Evolutionary conservation across 2,888 invertebrate genomes (phyloP).

Genomic region (Drosophila hamatofila): DNA sequence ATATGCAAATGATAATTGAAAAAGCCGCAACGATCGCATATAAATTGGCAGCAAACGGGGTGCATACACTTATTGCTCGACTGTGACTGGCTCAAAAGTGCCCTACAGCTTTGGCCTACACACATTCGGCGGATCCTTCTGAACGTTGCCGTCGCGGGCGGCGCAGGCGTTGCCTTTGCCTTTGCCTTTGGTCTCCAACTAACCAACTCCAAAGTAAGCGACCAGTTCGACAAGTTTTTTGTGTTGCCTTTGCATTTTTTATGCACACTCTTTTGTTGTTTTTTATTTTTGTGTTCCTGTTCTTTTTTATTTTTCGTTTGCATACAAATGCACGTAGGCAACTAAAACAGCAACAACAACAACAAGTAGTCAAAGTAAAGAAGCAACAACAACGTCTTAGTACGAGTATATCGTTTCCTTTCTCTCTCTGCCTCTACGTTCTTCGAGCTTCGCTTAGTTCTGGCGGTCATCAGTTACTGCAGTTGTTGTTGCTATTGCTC

Average conservation of each 20-base stretch:
- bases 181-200: constrained; percentile 24
- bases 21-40: constrained; percentile 59
- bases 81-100: constrained; percentile 32
- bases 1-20: constrained; percentile 73
- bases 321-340: constrained; percentile 55
- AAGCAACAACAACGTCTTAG: constrained; percentile 27
- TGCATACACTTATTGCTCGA: constrained; percentile 47
- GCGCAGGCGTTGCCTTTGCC: constrained; percentile 40
- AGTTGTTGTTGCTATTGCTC: constrained; percentile 25
- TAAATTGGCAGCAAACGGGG: constrained; percentile 58
- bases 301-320: constrained; percentile 61
- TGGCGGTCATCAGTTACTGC: constrained; percentile 63
- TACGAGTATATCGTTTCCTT: constrained; percentile 51
- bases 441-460: constrained; percentile 51
- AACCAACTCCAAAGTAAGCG: constrained; percentile 52
- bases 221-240: constrained; percentile 83
- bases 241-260: constrained; percentile 71
- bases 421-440: constrained; percentile 39
- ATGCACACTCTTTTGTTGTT: constrained; percentile 64
- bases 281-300: constrained; percentile 42
- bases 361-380: constrained; percentile 1
- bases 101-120: constrained; percentile 38
- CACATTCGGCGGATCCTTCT: constrained; percentile 43
- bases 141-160: constrained; percentile 26
- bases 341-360: constrained; percentile 13